phyloP scores from a whole-genome alignment of 2,888 invertebrate genomes.

The Clepsis dumicolana region DNA sequence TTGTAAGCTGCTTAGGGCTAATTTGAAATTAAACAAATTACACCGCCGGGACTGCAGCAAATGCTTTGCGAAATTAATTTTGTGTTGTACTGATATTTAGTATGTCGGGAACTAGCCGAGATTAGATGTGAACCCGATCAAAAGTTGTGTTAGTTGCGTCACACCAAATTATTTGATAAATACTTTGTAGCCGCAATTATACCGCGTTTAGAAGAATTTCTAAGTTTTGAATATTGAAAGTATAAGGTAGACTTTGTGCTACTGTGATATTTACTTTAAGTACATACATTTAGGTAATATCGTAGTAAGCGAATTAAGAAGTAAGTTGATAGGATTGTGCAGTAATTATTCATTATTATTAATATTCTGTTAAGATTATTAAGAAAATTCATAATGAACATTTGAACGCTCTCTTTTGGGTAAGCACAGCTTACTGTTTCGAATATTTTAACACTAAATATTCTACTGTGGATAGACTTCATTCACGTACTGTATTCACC shows the following conservation, averaged over 20 bases:
- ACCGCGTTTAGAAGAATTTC: background rate
- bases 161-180: background rate
- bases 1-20: conserved; percentile 38
- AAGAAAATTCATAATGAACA: too few relatives aligned
- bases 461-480: too few relatives aligned
- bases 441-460: too few relatives aligned
- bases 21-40: conserved; percentile 42
- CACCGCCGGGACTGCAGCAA: conserved; percentile 16
- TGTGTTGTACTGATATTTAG: conserved; percentile 22
- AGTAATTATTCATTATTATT: too few relatives aligned
- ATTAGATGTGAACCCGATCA: background rate
- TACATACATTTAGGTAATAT: too few relatives aligned
- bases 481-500: too few relatives aligned
- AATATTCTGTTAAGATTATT: too few relatives aligned
- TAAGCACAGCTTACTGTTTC: too few relatives aligned
- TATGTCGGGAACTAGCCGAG: background rate
- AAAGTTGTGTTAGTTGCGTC: background rate
- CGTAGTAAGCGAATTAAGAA: too few relatives aligned
- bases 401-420: too few relatives aligned
- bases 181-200: background rate
- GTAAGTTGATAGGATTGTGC: too few relatives aligned
- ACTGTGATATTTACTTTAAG: background rate
- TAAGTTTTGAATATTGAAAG: background rate
- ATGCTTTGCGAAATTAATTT: conserved; percentile 30
- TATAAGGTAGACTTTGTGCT: background rate